A percentile compares a stretch with the other conserved stretches of the same genome.
Conservation (phyloP, 2,888 invertebrate genomes). For the Acanthococcus lagerstroemiae region DNA sequence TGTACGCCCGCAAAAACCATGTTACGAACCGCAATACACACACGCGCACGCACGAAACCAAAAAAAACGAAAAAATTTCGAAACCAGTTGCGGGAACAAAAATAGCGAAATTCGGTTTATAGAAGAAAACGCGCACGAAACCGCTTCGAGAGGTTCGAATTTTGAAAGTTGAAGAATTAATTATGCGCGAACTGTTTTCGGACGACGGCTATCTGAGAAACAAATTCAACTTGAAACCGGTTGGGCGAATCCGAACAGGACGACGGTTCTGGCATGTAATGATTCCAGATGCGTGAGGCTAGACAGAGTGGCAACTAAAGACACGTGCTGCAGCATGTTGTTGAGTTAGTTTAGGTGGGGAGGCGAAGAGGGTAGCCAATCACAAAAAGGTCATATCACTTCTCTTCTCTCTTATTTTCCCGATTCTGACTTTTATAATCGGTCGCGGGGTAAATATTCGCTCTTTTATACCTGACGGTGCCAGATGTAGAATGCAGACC, state of each 20-base stretch:
- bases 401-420: conserved; percentile 11
- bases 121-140: too few species aligned
- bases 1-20: too few species aligned
- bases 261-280: conserved; percentile 29
- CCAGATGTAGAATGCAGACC: not conserved
- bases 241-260: conserved; percentile 28
- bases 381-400: conserved; percentile 28
- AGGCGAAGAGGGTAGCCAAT: conserved; percentile 12
- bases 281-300: conserved; percentile 29
- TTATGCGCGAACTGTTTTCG: too few species aligned
- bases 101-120: too few species aligned
- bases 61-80: not conserved
- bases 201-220: too few species aligned
- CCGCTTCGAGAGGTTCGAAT: too few species aligned
- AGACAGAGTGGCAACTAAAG: conserved; percentile 29
- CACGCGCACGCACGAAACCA: not conserved
- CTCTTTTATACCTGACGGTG: conserved; percentile 13
- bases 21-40: too few species aligned
- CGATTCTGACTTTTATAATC: conserved; percentile 15
- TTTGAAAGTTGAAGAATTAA: too few species aligned
- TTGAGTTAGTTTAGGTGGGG: conserved; percentile 6
- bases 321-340: conserved; percentile 26
- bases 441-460: conserved; percentile 9
- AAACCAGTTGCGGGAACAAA: too few species aligned
- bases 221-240: conserved; percentile 27